A percentile compares a stretch with the other conserved stretches of the same genome.
Conservation (phyloP, 2,113 vertebrate genomes). For the Lagopus leucura region DNA sequence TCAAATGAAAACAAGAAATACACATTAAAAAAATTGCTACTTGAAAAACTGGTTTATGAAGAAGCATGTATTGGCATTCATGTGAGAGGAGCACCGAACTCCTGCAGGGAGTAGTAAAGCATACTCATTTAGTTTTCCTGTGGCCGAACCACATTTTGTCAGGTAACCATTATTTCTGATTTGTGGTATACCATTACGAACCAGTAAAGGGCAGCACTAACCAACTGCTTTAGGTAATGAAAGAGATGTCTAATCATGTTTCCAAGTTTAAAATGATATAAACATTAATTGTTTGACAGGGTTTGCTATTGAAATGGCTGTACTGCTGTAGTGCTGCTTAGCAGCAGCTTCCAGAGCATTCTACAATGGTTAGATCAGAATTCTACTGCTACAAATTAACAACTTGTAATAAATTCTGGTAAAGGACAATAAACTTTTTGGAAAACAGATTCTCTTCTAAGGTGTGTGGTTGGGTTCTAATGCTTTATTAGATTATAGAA, state of each 20-base stretch:
- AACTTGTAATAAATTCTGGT: neutral
- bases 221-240: slow-evolving; percentile 49
- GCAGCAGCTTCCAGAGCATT: neutral
- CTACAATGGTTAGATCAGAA: neutral
- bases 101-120: neutral
- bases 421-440: neutral
- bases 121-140: neutral
- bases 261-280: slow-evolving; percentile 11
- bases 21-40: neutral
- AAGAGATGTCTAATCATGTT: slow-evolving; percentile 42
- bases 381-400: slow-evolving; percentile 15
- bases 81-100: neutral
- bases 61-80: neutral
- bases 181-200: slow-evolving; percentile 61
- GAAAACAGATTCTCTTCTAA: neutral
- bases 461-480: neutral
- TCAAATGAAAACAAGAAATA: neutral
- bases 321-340: neutral
- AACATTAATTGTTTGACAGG: neutral
- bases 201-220: slow-evolving; percentile 71
- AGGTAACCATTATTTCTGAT: slow-evolving; percentile 34
- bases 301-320: neutral
- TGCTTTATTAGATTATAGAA: neutral
- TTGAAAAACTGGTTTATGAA: neutral
- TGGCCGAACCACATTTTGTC: neutral